Percentiles rank a stretch among this genome's conserved stretches.
These are phyloP conservation scores for Drosophila malerkotliana DNA, from an alignment of 1,140 invertebrate species.

Conservation along the genomic window DNA sequence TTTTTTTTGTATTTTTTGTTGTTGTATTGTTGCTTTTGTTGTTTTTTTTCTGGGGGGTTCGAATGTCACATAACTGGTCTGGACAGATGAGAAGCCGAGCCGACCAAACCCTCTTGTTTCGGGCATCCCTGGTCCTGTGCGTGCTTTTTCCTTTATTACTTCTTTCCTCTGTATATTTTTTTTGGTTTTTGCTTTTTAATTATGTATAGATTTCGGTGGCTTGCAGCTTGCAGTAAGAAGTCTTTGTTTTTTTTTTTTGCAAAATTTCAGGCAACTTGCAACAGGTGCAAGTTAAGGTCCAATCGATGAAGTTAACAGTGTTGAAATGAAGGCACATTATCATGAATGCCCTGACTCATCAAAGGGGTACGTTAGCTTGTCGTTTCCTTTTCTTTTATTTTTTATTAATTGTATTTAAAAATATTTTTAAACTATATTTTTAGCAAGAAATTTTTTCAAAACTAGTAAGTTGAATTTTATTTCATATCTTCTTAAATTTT, in stretches of 20 bases:
- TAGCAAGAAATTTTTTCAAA: too few species aligned
- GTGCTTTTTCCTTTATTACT: conserved; percentile 17
- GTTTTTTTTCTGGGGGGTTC: conserved; percentile 18
- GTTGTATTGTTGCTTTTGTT: too few species aligned
- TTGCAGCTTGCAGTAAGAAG: conserved; percentile 64
- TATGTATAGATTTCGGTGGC: conserved; percentile 73
- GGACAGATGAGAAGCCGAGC: conserved; percentile 1
- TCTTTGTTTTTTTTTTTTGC: background rate
- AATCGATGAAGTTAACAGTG: conserved; percentile 30
- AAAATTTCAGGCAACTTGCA: conserved; percentile 5
- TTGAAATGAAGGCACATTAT: conserved; percentile 40
- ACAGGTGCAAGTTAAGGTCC: conserved; percentile 37
- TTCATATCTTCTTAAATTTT: too few species aligned
- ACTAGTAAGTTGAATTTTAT: too few species aligned
- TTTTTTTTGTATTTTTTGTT: background rate
- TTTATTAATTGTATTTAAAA: too few species aligned
- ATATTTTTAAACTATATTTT: too few species aligned
- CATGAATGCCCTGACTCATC: conserved; percentile 5
- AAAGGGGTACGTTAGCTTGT: background rate
- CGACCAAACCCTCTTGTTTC: conserved; percentile 29
- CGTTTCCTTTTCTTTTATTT: background rate
- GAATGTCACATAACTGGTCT: conserved; percentile 49
- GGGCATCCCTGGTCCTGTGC: conserved; percentile 2
- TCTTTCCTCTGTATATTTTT: background rate
- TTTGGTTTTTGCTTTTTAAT: conserved; percentile 54